Evolutionary conservation across 2,888 invertebrate species (phyloP).

Genomic region (Trachelus iudaicus): DNA sequence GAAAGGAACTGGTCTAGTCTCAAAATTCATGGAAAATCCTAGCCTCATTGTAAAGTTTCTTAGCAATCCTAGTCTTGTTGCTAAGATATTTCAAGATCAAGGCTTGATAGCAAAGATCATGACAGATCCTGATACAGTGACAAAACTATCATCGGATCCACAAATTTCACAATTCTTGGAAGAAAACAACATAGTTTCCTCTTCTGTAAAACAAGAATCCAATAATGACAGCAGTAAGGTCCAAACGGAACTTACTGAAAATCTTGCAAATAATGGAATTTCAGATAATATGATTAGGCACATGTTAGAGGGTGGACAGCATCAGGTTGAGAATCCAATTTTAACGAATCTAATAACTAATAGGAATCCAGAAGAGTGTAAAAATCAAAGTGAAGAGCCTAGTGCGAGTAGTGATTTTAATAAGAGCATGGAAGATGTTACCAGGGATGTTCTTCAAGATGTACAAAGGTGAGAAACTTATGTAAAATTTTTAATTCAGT

Average conservation of each 20-base stretch:
- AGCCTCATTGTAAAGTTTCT: slow-evolving; percentile 31
- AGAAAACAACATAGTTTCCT: slow-evolving; percentile 24
- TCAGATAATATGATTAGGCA: slow-evolving; percentile 44
- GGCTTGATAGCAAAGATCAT: slow-evolving; percentile 48
- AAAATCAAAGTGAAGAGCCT: slow-evolving; percentile 27
- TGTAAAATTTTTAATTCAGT: background rate
- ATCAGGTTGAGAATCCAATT: slow-evolving; percentile 51
- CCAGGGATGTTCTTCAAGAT: slow-evolving; percentile 75
- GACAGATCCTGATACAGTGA: slow-evolving; percentile 42
- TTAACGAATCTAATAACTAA: slow-evolving; percentile 57
- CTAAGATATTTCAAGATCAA: slow-evolving; percentile 51
- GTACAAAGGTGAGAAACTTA: slow-evolving; percentile 70
- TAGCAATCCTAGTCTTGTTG: slow-evolving; percentile 45
- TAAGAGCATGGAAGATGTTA: slow-evolving; percentile 62
- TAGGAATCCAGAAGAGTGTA: slow-evolving; percentile 47
- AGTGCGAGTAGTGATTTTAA: slow-evolving; percentile 34
- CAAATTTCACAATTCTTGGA: slow-evolving; percentile 47
- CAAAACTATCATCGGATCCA: slow-evolving; percentile 51
- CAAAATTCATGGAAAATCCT: slow-evolving; percentile 44
- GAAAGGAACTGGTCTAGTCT: slow-evolving; percentile 30
- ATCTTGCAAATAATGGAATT: slow-evolving; percentile 26
- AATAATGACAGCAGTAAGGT: slow-evolving; percentile 14
- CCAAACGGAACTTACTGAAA: slow-evolving; percentile 12
- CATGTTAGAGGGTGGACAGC: slow-evolving; percentile 40
- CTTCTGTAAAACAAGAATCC: slow-evolving; percentile 12